Evolutionary conservation across 37 sponge, comb jelly and placozoan species (phyloP).

Genomic region (Spongilla lacustris): DNA sequence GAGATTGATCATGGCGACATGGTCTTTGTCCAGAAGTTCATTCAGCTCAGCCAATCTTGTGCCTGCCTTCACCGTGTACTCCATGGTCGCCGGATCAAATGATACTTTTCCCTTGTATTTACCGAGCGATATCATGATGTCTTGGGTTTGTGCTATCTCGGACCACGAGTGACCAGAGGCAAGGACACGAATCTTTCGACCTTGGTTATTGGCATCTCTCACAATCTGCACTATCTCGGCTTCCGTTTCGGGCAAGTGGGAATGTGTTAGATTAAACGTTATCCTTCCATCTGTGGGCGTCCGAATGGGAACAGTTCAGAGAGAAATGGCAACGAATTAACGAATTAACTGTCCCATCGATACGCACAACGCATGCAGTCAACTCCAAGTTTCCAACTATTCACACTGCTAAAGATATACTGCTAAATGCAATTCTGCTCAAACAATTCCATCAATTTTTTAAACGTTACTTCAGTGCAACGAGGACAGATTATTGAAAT

Average conservation of each 20-base stretch:
- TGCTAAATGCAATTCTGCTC: no score
- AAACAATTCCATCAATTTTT: no score
- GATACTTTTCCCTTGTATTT: constrained; percentile 61
- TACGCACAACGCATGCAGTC: no score
- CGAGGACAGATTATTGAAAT: no score
- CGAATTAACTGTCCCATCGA: no score
- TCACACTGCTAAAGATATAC: no score
- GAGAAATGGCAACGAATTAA: no score
- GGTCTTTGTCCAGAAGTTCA: constrained; percentile 21
- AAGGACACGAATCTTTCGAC: constrained; percentile 47
- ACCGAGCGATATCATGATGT: constrained; percentile 53
- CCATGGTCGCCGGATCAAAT: constrained; percentile 21
- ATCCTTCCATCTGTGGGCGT: constrained; percentile 29
- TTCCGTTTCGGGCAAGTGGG: constrained; percentile 19
- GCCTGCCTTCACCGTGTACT: constrained; percentile 66
- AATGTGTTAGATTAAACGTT: constrained; percentile 34
- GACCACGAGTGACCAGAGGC: constrained; percentile 79
- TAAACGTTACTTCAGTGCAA: no score
- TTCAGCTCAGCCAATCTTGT: constrained; percentile 59
- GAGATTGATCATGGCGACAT: constrained; percentile 47
- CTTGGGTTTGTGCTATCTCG: constrained; percentile 49
- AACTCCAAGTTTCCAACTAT: no score
- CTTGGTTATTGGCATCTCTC: constrained; percentile 23
- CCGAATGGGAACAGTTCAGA: no score
- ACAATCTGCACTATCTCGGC: constrained; percentile 64